Conservation (phyloP, 1,140 invertebrate genomes). For the Drosophila cardini region DNA sequence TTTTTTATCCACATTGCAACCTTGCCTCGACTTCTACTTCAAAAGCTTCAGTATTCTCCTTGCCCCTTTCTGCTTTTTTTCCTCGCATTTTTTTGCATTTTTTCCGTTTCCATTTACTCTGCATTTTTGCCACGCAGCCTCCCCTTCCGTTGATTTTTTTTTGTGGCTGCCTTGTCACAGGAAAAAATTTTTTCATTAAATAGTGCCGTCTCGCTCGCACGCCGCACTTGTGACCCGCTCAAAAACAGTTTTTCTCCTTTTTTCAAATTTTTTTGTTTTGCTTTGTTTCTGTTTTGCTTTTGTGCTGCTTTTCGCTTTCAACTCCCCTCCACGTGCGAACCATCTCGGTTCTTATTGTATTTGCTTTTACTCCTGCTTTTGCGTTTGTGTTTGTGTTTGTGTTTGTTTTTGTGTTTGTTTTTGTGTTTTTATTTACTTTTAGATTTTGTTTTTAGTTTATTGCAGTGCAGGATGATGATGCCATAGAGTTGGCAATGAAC, state of each 20-base stretch:
- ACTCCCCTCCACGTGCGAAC: slow-evolving; percentile 24
- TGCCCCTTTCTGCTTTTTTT: slow-evolving; percentile 29
- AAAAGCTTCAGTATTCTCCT: slow-evolving; percentile 12
- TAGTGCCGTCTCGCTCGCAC: slow-evolving; percentile 60
- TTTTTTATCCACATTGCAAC: slow-evolving; percentile 70
- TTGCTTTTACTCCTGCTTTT: slow-evolving; percentile 63
- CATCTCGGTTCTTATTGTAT: slow-evolving; percentile 39
- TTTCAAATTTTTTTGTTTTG: slow-evolving; percentile 33
- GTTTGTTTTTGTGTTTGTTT: slow-evolving; percentile 42
- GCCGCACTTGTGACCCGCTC: slow-evolving; percentile 67
- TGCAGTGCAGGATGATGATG: slow-evolving; percentile 12
- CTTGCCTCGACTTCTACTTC: slow-evolving; percentile 71
- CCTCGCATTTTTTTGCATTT: slow-evolving; percentile 54
- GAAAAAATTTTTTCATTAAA: slow-evolving; percentile 73
- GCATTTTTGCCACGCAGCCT: slow-evolving; percentile 75
- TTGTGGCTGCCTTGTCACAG: slow-evolving; percentile 64
- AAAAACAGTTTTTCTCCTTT: slow-evolving; percentile 61
- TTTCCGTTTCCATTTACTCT: slow-evolving; percentile 71
- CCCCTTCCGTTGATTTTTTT: slow-evolving; percentile 60
- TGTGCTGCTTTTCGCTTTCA: slow-evolving; percentile 33
- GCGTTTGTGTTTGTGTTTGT: slow-evolving; percentile 34
- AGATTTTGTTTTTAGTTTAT: slow-evolving; percentile 67
- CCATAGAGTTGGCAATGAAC: slow-evolving; percentile 72
- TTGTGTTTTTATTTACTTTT: slow-evolving; percentile 66
- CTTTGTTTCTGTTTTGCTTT: slow-evolving; percentile 63